Conservation (phyloP, 2,113 vertebrate species). For the Callipepla squamata region DNA sequence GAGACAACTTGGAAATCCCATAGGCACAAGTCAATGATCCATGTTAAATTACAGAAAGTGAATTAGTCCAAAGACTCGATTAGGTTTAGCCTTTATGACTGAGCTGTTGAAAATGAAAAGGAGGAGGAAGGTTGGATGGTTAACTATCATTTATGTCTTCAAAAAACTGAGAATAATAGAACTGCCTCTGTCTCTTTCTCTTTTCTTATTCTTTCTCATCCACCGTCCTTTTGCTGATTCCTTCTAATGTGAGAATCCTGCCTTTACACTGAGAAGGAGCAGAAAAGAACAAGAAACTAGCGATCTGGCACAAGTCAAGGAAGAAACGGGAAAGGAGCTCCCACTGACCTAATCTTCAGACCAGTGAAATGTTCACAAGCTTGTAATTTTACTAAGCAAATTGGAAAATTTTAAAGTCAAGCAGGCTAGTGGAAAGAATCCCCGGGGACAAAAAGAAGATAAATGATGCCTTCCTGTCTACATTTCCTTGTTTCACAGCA, state of each 20-base stretch:
- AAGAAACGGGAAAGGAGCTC: not conserved
- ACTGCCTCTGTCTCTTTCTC: not conserved
- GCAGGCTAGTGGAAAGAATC: slow-evolving; percentile 25
- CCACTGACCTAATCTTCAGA: not conserved
- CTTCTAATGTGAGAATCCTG: not conserved
- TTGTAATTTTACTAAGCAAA: slow-evolving; percentile 41
- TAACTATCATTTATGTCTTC: not conserved
- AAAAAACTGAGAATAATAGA: not conserved
- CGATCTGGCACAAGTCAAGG: not conserved
- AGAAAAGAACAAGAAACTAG: not conserved
- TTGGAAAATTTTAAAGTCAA: slow-evolving; percentile 48
- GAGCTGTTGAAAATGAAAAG: slow-evolving; percentile 11
- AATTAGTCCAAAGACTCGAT: slow-evolving; percentile 34
- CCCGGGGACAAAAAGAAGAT: slow-evolving; percentile 37
- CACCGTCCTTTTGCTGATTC: not conserved
- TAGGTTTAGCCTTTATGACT: slow-evolving; percentile 4
- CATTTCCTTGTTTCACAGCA: slow-evolving; percentile 42
- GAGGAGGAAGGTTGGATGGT: not conserved
- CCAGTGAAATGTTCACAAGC: not conserved
- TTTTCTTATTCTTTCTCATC: not conserved
- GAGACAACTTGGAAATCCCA: slow-evolving; percentile 8
- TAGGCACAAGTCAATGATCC: slow-evolving; percentile 1
- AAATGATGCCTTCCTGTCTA: slow-evolving; percentile 45
- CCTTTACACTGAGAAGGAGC: not conserved
- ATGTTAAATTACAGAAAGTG: slow-evolving; percentile 46